Evolutionary conservation across 23 tunicate species (phyloP).

Genomic region (Clavelina lepadiformis): DNA sequence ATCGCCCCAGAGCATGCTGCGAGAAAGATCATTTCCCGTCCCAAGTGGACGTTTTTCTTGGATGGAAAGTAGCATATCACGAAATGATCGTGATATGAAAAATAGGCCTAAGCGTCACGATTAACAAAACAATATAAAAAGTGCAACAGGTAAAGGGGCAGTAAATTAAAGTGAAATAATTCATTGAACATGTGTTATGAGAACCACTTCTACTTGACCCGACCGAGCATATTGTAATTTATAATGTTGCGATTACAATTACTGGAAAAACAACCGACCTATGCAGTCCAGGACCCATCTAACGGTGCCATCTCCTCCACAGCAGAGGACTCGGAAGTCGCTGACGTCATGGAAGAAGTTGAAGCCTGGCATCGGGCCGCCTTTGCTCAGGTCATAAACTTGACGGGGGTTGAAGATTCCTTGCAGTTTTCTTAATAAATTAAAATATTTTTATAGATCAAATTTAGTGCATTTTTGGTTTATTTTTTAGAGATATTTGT

Average conservation of each 20-base stretch:
- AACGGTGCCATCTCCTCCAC: conserved; percentile 89
- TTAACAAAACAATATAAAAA: no score
- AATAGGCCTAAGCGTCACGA: no score
- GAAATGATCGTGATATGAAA: conserved; percentile 4
- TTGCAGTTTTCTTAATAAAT: conserved; percentile 74
- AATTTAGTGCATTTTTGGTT: no score
- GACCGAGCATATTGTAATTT: no score
- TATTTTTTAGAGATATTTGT: no score
- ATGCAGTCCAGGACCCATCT: conserved; percentile 82
- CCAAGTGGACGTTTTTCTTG: no score
- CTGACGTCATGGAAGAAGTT: conserved; percentile 78
- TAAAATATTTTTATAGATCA: no score
- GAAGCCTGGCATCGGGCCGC: conserved; percentile 87
- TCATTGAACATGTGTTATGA: no score
- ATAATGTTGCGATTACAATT: no score
- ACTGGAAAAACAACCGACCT: no score
- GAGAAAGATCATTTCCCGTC: conserved; percentile 78
- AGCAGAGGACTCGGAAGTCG: conserved; percentile 74
- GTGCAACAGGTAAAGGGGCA: background rate
- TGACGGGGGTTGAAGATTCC: conserved; percentile 67
- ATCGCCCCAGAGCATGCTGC: conserved; percentile 77
- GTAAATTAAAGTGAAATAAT: background rate
- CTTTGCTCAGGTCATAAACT: conserved; percentile 65
- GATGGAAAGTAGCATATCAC: conserved; percentile 25
- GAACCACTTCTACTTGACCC: no score